These are phyloP conservation scores for Limulus polyphemus DNA, from an alignment of 2,888 invertebrate genomes.

Conservation along the genomic window DNA sequence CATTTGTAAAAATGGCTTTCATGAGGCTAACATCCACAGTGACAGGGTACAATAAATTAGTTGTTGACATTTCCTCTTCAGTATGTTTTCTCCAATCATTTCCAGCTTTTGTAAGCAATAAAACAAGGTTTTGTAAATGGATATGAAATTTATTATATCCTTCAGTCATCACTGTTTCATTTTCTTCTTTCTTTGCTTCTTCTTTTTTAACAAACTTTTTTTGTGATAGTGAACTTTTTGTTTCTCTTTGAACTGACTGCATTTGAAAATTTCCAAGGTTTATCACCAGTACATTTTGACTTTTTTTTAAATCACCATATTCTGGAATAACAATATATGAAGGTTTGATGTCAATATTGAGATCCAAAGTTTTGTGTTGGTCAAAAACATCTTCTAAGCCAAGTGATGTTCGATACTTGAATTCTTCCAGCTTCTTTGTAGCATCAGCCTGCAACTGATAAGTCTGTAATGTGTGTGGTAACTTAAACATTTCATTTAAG, in stretches of 20 bases:
- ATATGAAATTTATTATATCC: constrained; percentile 81
- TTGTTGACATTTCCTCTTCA: too few relatives aligned
- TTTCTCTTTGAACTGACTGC: constrained; percentile 45
- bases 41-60: constrained; percentile 40
- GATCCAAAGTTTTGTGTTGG: constrained; percentile 59
- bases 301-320: constrained; percentile 60
- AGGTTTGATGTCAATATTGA: constrained; percentile 71
- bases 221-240: constrained; percentile 33
- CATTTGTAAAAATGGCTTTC: constrained; percentile 75
- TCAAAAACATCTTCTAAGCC: constrained; percentile 89
- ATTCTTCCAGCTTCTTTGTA: constrained; percentile 60
- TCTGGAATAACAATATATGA: constrained; percentile 77
- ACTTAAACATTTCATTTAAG: constrained; percentile 71
- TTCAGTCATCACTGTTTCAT: constrained; percentile 55
- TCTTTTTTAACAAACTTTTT: constrained; percentile 48
- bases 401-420: constrained; percentile 81
- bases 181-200: constrained; percentile 51
- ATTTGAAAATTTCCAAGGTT: constrained; percentile 72
- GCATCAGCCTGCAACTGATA: constrained; percentile 63
- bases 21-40: constrained; percentile 53
- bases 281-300: constrained; percentile 47
- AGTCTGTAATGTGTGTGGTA: constrained; percentile 45
- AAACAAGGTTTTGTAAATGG: constrained; percentile 54
- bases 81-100: too few relatives aligned
- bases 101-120: too few relatives aligned